phyloP scores from a whole-genome alignment of 2,113 vertebrate genomes.

The Ondatra zibethicus region DNA sequence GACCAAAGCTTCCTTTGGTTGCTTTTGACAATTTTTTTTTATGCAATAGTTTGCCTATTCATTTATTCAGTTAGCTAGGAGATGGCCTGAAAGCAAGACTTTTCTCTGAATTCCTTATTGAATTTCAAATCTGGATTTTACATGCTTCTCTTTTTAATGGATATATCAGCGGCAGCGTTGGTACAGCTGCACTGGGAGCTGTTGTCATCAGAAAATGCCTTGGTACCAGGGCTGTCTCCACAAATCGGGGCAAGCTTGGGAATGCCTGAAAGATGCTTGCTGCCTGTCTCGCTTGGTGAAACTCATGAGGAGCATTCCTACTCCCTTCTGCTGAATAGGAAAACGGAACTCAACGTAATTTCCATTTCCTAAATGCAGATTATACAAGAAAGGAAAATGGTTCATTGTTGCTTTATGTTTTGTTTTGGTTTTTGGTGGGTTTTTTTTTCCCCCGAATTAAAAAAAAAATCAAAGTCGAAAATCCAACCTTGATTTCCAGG shows the following conservation, averaged over 20 bases:
- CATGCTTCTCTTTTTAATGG: slow-evolving; percentile 55
- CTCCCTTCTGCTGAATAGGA: slow-evolving; percentile 12
- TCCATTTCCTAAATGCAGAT: slow-evolving; percentile 9
- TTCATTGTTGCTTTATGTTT: background rate
- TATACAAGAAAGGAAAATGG: background rate
- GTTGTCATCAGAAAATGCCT: background rate
- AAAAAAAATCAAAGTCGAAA: background rate
- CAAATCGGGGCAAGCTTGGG: slow-evolving; percentile 39
- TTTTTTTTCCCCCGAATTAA: background rate
- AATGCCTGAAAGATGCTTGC: slow-evolving; percentile 24
- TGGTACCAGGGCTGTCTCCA: background rate
- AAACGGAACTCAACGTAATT: background rate
- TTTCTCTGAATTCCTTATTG: slow-evolving; percentile 68
- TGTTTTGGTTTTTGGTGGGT: background rate
- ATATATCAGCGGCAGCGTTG: background rate
- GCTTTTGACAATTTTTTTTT: slow-evolving; percentile 76
- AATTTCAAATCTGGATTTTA: slow-evolving; percentile 77
- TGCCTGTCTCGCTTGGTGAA: background rate
- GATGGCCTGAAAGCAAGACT: slow-evolving; percentile 57
- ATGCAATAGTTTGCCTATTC: slow-evolving; percentile 79
- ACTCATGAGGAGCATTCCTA: background rate
- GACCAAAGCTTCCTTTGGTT: slow-evolving; percentile 80
- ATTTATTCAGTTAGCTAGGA: slow-evolving; percentile 73
- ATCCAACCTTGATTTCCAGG: slow-evolving; percentile 65
- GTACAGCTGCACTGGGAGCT: slow-evolving; percentile 36